Percentiles rank a stretch among this genome's conserved stretches.
Conservation (phyloP, 2,113 vertebrate genomes). For the Plectropomus leopardus region DNA sequence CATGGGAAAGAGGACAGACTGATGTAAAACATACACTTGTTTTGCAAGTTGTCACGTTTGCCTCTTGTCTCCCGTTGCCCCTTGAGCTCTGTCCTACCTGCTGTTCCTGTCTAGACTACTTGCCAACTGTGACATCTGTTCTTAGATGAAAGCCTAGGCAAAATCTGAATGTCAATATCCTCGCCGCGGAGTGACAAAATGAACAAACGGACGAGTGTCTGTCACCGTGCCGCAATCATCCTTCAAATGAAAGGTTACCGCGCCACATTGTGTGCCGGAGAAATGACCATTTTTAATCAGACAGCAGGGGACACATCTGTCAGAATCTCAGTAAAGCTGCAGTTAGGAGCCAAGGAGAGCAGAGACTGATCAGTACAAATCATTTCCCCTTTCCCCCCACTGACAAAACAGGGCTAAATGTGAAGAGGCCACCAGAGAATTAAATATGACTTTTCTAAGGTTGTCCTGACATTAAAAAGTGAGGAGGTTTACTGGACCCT, state of each 20-base stretch:
- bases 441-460: slow-evolving; percentile 74
- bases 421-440: slow-evolving; percentile 77
- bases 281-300: slow-evolving; percentile 94
- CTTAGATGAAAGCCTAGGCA: slow-evolving; percentile 87
- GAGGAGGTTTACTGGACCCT: slow-evolving; percentile 9
- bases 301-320: slow-evolving; percentile 89
- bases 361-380: slow-evolving; percentile 97
- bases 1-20: slow-evolving; percentile 76
- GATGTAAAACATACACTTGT: slow-evolving; percentile 86
- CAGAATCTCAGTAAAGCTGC: slow-evolving; percentile 93
- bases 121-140: slow-evolving; percentile 97
- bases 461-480: slow-evolving; percentile 36
- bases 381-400: slow-evolving; percentile 89
- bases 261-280: slow-evolving; percentile 78
- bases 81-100: slow-evolving; percentile 89
- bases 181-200: slow-evolving; percentile 86
- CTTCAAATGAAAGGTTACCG: slow-evolving; percentile 98
- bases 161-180: slow-evolving; percentile 98
- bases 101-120: slow-evolving; percentile 91
- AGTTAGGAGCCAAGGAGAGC: slow-evolving; percentile 91
- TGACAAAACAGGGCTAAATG: slow-evolving; percentile 79
- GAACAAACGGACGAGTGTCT: slow-evolving; percentile 92
- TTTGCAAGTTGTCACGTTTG: slow-evolving; percentile 86
- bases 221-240: slow-evolving; percentile 94
- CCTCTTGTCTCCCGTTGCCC: slow-evolving; percentile 82